Percentiles rank a stretch among this genome's conserved stretches.
Evolutionary conservation across 2,797 vertebrate species (phyloP).

Genomic region (Coluber constrictor): DNA sequence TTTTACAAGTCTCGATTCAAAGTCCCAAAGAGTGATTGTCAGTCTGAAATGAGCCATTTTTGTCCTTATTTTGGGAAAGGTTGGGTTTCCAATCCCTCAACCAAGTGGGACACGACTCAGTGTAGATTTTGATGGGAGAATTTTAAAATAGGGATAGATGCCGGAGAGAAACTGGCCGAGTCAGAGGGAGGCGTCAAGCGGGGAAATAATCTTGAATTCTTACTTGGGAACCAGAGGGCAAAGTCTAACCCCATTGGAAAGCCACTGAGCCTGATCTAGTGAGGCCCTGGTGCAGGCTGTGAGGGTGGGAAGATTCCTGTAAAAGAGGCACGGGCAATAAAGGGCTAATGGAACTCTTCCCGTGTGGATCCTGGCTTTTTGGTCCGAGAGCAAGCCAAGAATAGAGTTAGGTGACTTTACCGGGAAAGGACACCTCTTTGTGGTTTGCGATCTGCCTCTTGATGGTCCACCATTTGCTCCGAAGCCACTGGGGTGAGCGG

Average conservation of each 20-base stretch:
- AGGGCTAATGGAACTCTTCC: neutral
- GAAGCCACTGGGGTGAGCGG: slow-evolving; percentile 96
- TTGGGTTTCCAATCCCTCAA: neutral
- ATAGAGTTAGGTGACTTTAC: slow-evolving; percentile 67
- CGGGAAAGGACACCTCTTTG: slow-evolving; percentile 92
- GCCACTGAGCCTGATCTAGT: neutral
- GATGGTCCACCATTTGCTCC: slow-evolving; percentile 99
- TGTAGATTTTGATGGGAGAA: neutral
- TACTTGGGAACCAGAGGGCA: neutral
- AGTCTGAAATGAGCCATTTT: neutral
- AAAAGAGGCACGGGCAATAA: neutral
- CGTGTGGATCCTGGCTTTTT: neutral
- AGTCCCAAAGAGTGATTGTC: neutral
- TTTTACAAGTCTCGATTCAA: neutral
- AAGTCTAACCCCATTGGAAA: neutral
- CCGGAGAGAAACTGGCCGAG: neutral
- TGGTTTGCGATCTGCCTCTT: slow-evolving; percentile 98
- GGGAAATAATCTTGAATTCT: neutral
- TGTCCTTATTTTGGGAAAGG: neutral
- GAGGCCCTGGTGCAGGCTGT: no score
- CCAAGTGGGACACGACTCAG: neutral
- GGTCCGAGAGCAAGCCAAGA: neutral
- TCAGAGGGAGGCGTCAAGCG: neutral
- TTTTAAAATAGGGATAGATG: neutral
- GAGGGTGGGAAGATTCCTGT: neutral